Base-by-base conservation (phyloP, 2,888 invertebrate species). In the Polia nebulosa region DNA sequence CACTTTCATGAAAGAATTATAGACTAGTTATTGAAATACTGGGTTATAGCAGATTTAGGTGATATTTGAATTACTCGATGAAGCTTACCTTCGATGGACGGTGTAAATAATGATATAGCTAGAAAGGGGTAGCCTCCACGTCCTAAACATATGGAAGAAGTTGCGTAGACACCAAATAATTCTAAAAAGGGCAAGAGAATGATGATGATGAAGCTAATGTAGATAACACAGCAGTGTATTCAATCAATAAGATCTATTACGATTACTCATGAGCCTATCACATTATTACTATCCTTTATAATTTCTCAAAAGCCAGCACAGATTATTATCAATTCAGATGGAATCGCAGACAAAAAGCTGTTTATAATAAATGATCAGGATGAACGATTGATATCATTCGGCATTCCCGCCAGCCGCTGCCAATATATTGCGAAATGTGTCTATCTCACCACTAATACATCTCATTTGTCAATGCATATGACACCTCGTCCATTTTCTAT, bases 361-460 rank as follows among this genome's bases (percentile, higher is more conserved):
- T 76, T 56, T 72, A 76, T 78, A 76, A 76, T 80, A 76, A 80
- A 80, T 77, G 70, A 80, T 73, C 55, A n/a, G 52, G 39, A 63
- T 70, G 58, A 71, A 52, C 52, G 52, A 74, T 81, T 64, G 75
- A 74, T 80, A 58, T 63, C 52, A 57, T 63, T 73, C 55, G 29
- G 34, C 64, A 63, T 72, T 62, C 62, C 32, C 68, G 39, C 66
- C 71, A 72, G 65, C 63, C 53, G 49, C 66, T 73, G 60, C 62
- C 71, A 55, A 80, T 78, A 75, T 66, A 78, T 71, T 58, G 73
- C 64, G 29, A 65, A 77, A 84, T 80, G 74, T 85, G 74, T 77
- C 69, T 80, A 76, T 85, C 77, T 71, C 76, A 65, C 58, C 72
- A 72, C 75, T 76, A 84, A 83, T 80, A 83, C 58, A 81, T 72